Conservation (phyloP, 2,797 vertebrate genomes). For the Clarias platycephalus region DNA sequence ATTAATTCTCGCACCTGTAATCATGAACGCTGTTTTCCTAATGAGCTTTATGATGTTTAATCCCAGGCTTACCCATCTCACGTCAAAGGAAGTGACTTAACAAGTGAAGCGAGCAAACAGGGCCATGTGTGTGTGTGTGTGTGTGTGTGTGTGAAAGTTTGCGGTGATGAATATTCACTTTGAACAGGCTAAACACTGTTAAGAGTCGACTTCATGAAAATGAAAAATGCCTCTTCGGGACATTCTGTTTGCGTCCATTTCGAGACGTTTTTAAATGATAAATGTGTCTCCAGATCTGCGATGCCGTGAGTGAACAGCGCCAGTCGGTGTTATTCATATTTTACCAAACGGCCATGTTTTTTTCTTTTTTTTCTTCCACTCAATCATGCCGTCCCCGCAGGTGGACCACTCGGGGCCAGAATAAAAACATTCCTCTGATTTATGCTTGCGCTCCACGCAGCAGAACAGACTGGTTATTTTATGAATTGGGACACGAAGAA, state of each 20-base stretch:
- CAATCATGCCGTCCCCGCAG: background rate
- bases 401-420: background rate
- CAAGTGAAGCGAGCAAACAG: background rate
- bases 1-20: background rate
- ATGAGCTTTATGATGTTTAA: background rate
- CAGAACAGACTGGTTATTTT: constrained; percentile 13
- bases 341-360: background rate
- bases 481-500: constrained; percentile 15
- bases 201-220: background rate
- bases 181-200: background rate
- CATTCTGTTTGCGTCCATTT: background rate
- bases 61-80: background rate
- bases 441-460: background rate
- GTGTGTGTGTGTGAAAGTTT: background rate
- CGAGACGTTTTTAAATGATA: background rate
- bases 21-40: background rate
- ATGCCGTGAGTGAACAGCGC: background rate
- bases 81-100: background rate
- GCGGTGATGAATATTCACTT: background rate
- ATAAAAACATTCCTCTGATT: constrained; percentile 8
- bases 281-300: background rate
- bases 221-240: background rate
- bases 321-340: constrained; percentile 4
- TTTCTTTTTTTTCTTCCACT: background rate
- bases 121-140: background rate